Evolutionary conservation across 2,113 vertebrate species (phyloP).

Genomic region (Siniperca chuatsi): DNA sequence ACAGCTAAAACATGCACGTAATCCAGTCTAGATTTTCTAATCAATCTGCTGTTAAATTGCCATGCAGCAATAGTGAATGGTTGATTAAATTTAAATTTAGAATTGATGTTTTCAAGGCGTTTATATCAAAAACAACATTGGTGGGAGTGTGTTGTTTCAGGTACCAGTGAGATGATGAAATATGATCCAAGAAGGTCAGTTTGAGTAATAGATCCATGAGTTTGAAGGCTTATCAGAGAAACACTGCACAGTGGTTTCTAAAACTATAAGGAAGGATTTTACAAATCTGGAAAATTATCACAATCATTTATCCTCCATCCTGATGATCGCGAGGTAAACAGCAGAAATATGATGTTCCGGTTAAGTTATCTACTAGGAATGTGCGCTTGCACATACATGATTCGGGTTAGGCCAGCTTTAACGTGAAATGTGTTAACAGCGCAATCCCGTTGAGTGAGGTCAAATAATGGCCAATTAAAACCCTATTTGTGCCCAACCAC

Average conservation of each 20-base stretch:
- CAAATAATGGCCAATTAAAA: conserved; percentile 77
- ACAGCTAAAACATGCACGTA: not conserved
- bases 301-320: not conserved
- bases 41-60: not conserved
- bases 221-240: not conserved
- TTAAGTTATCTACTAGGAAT: not conserved
- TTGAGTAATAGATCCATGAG: not conserved
- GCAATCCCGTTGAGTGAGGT: conserved; percentile 59
- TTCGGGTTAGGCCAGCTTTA: not conserved
- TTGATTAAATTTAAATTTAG: not conserved
- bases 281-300: too few relatives aligned
- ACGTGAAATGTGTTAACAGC: conserved; percentile 66
- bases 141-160: not conserved
- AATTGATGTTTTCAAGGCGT: not conserved
- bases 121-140: not conserved
- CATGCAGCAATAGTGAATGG: not conserved
- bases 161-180: not conserved
- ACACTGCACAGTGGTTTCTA: not conserved
- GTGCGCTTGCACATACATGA: too few relatives aligned
- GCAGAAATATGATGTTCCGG: not conserved
- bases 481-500: conserved; percentile 57
- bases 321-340: not conserved
- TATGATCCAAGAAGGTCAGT: not conserved
- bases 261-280: not conserved
- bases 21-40: not conserved